Conservation (phyloP, 2,888 invertebrate species). For the Caenorhabditis sp. region DNA sequence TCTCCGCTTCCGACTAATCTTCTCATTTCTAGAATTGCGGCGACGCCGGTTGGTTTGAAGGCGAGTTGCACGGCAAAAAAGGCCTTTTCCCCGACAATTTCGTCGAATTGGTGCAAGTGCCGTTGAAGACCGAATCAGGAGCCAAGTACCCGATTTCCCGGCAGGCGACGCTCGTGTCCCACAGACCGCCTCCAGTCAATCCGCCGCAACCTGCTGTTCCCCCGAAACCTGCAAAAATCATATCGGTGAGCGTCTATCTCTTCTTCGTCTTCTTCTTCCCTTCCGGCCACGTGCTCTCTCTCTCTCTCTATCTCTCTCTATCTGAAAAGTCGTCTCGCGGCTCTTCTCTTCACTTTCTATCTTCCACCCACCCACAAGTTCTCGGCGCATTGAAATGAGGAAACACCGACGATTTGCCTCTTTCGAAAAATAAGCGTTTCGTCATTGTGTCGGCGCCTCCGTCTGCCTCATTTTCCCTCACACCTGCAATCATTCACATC, state of each 20-base stretch:
- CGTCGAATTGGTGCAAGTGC: conserved; percentile 70
- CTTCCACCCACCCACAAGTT: conserved; percentile 21
- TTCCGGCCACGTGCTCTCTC: too few species aligned
- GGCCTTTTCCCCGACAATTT: conserved; percentile 99
- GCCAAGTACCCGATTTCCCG: conserved; percentile 20
- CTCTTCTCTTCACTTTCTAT: not conserved
- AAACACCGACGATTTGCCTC: conserved; percentile 25
- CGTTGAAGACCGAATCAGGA: conserved; percentile 45
- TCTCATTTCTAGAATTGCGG: conserved; percentile 48
- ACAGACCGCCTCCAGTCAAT: conserved; percentile 50
- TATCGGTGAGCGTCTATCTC: conserved; percentile 22
- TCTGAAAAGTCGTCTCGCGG: too few species aligned
- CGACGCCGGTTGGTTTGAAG: conserved; percentile 95
- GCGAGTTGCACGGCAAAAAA: conserved; percentile 89
- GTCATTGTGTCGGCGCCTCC: conserved; percentile 23
- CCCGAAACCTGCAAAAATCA: conserved; percentile 62
- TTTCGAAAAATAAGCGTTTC: conserved; percentile 33
- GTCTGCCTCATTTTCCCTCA: conserved; percentile 6
- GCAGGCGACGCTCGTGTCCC: not conserved
- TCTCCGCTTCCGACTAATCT: not conserved
- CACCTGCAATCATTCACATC: conserved; percentile 16
- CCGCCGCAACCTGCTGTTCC: conserved; percentile 63
- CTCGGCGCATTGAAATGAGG: not conserved
- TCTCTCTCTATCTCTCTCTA: too few species aligned
- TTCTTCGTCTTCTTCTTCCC: not conserved